Evolutionary conservation across 2,797 vertebrate species (phyloP).

Genomic region (Gallinago solitaria): DNA sequence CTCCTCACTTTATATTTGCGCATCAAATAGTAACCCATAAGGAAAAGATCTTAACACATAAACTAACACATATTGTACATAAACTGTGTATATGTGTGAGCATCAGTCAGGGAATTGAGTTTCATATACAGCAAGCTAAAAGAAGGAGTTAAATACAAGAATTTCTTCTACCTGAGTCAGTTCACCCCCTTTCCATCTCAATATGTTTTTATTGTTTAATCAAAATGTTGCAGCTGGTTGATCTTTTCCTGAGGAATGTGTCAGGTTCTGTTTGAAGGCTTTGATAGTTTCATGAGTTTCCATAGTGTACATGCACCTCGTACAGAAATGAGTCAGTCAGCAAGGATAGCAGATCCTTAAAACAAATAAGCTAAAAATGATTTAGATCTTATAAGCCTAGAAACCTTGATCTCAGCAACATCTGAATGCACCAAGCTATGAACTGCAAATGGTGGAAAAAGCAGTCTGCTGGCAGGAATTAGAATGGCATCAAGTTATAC

Average conservation of each 20-base stretch:
- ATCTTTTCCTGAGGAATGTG: not conserved
- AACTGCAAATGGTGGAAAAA: not conserved
- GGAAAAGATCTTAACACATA: not conserved
- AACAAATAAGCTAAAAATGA: not conserved
- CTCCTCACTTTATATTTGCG: not conserved
- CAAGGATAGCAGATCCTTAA: not conserved
- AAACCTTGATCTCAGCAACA: not conserved
- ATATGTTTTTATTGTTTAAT: not conserved
- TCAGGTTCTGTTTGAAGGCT: not conserved
- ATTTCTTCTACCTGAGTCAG: not conserved
- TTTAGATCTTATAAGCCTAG: not conserved
- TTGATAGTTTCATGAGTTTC: not conserved
- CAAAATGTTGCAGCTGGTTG: not conserved
- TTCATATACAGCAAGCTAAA: not conserved
- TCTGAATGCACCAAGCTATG: not conserved
- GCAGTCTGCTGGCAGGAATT: not conserved
- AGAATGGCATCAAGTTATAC: not conserved
- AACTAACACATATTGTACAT: not conserved
- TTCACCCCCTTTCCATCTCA: not conserved
- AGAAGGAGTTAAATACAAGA: not conserved
- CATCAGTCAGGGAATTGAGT: not conserved
- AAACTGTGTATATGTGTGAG: accelerated
- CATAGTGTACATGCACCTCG: accelerated
- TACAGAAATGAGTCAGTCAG: not conserved
- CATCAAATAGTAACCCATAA: not conserved